Evolutionary conservation across 2,113 vertebrate species (phyloP).

Genomic region (Ranitomeya imitator): DNA sequence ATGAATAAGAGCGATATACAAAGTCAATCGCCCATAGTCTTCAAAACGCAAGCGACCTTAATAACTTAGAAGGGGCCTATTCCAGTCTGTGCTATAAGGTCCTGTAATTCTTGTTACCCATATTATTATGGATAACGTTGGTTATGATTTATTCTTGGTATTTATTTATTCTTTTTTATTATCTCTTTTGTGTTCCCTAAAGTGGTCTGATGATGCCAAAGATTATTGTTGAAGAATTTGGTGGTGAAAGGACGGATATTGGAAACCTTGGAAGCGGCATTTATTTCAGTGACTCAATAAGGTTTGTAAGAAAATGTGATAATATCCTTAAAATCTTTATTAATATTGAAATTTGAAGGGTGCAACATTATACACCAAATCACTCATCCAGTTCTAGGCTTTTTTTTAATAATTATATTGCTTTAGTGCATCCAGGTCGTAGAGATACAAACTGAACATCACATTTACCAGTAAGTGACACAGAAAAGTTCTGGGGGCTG

Average conservation of each 20-base stretch:
- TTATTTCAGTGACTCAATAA: conserved; percentile 82
- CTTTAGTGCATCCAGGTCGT: too few relatives aligned
- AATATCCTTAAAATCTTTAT: background rate
- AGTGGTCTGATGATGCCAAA: conserved; percentile 85
- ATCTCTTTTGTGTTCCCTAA: conserved; percentile 43
- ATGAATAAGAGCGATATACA: background rate
- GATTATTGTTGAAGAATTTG: conserved; percentile 76
- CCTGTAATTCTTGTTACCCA: background rate
- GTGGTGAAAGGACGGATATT: conserved; percentile 78
- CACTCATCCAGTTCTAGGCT: background rate
- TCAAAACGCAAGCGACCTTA: too few relatives aligned
- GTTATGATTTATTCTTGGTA: background rate
- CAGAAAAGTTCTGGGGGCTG: background rate
- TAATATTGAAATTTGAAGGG: background rate
- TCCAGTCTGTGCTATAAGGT: background rate
- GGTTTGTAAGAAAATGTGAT: conserved; percentile 66
- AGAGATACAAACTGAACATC: background rate
- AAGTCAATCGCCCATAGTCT: too few relatives aligned
- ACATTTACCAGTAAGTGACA: background rate
- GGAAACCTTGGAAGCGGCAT: conserved; percentile 86
- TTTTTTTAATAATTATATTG: too few relatives aligned
- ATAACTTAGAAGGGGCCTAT: too few relatives aligned
- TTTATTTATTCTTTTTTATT: background rate
- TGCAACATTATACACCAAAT: background rate
- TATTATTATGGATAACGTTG: background rate